Base-by-base conservation (phyloP, 2,888 invertebrate species). In the Chrysomela aeneicollis region DNA sequence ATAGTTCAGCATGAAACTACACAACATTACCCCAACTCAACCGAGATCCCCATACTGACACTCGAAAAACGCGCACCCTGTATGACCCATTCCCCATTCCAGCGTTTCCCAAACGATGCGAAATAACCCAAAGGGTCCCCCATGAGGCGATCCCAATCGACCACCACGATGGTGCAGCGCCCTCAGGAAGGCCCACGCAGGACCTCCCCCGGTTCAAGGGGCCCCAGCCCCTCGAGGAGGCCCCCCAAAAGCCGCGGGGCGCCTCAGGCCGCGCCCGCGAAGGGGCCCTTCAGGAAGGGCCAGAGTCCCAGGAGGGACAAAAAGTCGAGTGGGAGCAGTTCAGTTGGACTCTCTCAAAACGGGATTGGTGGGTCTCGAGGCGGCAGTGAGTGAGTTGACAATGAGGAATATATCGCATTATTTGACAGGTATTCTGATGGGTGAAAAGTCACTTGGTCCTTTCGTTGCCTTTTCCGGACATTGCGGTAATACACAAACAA, bases 361-460 rank as follows among this genome's bases (percentile, higher is more conserved):
- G 62, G 76, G 72, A 60, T 78, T 18, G 75, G 77, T 17, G 74
- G 74, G 46, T 84, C 83, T 32, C 78, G 82, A 67, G 84, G 83
- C 6, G n/a, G n/a, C n/a, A n/a, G n/a, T n/a, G n/a, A 26, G 26
- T 26, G 26, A 26, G 26, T 26, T n/a, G n/a, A n/a, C n/a, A n/a
- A n/a, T n/a, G n/a, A n/a, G n/a, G n/a, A n/a, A n/a, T n/a, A n/a
- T n/a, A n/a, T n/a, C n/a, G n/a, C n/a, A n/a, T n/a, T n/a, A n/a
- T n/a, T n/a, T n/a, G n/a, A n/a, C n/a, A n/a, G n/a, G n/a, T n/a
- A n/a, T n/a, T n/a, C n/a, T n/a, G n/a, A n/a, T n/a, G n/a, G n/a
- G n/a, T n/a, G n/a, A n/a, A n/a, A n/a, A n/a, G n/a, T n/a, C n/a
- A n/a, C n/a, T n/a, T n/a, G n/a, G n/a, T n/a, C n/a, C n/a, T n/a